Percentiles rank a stretch among this genome's conserved stretches.
phyloP scores from a whole-genome alignment of 2,888 invertebrate genomes.

The Anthrax anthrax region DNA sequence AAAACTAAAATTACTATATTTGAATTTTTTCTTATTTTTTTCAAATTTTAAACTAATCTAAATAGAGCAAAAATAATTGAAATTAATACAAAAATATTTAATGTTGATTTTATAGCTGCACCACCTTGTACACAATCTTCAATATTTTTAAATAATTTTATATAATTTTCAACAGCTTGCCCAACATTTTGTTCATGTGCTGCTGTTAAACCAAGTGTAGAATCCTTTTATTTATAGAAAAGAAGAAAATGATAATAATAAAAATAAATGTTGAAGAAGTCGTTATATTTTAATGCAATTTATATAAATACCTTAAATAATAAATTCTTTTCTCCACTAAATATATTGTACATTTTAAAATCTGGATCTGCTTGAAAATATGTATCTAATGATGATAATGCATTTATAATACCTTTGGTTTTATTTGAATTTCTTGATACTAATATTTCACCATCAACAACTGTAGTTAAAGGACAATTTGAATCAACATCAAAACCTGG shows the following conservation, averaged over 20 bases:
- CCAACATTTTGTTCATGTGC: conserved; percentile 25
- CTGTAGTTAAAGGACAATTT: conserved; percentile 40
- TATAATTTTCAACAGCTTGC: conserved; percentile 40
- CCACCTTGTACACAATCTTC: conserved; percentile 22
- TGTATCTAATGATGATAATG: conserved; percentile 12
- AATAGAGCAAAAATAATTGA: not conserved
- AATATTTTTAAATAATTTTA: conserved; percentile 39
- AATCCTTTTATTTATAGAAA: conserved; percentile 30
- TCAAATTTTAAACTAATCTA: no score
- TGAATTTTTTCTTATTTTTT: no score
- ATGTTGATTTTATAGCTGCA: not conserved
- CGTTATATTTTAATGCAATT: no score
- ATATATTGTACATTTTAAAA: conserved; percentile 43
- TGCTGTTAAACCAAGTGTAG: conserved; percentile 41
- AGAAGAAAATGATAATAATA: not conserved
- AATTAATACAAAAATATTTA: not conserved
- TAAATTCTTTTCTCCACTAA: conserved; percentile 39
- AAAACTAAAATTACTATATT: no score
- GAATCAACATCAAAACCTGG: conserved; percentile 40
- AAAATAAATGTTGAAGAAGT: not conserved
- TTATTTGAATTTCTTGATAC: conserved; percentile 29
- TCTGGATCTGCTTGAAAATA: conserved; percentile 24
- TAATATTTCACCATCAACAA: conserved; percentile 48
- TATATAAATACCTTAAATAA: conserved; percentile 45
- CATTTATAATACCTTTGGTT: conserved; percentile 18